Evolutionary conservation across 2,888 invertebrate genomes (phyloP), one percentile per base, ranked within the genome.

Genomic region (Pyralis farinalis): DNA sequence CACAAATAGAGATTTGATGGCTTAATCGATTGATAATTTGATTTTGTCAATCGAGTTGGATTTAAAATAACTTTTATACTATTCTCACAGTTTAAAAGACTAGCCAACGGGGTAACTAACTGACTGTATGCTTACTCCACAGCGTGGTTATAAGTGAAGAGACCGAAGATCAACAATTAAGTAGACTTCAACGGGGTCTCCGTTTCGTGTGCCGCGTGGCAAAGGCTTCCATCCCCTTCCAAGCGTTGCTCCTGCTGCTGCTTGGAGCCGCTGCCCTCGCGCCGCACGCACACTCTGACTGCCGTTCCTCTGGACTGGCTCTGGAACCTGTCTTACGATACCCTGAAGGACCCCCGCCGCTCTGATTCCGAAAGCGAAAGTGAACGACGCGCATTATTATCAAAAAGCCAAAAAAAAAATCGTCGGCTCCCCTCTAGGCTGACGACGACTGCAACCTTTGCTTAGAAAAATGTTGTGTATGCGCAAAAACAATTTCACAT

Each of bases 221-320:
- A 53, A 92, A 97, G 71, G 96, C 97, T 40, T 97, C 98, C 12
- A 91, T 98, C 54, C 98, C 98, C 38, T 95, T 99, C 75, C 98
- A 99, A 90, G 97, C 97, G 47, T 90, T 99, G 63, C 95, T 99
- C 90, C 91, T 98, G 61, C 91, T 98, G 47, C 92, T 99, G 62
- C 92, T 99, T 66, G 98, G 98, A 43, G 95, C 97, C 45, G 98
- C 98, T 37, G 95, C 97, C 38, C 91, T 99, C 59, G 95, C 98
- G 39, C 97, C 97, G 3, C 94, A 95, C 79, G 93, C 95, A 51
- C 93, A 93, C 49, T 96, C 97, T 77, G 94, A 95, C 80, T 92
- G 97, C 71, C 92, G 95, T 57, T 94, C 94, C 58, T 93, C 96
- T 62, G 94, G 94, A 11, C 91, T 94, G 56, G 95, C 95, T 58